Evolutionary conservation across 2,888 invertebrate genomes (phyloP), one percentile per base, ranked within the genome.

Genomic region (Euphydryas editha): DNA sequence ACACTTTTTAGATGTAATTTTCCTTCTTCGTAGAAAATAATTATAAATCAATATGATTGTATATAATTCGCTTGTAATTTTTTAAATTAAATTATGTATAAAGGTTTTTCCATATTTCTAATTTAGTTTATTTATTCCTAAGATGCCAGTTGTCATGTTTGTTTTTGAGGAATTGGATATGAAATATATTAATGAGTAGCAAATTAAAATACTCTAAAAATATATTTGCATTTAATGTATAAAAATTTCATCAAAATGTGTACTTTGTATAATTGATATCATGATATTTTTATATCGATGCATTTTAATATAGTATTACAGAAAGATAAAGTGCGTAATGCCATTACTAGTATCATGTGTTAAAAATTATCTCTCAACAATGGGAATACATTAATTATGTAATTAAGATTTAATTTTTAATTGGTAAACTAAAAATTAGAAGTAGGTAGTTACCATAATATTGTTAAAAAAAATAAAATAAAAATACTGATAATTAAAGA

Each of bases 391-490:
- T 17, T 54, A 51, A 64, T 36, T 20, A 46, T 39, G 18, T 46
- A 21, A 58, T n/a, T 57, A 57, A 61, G 46, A 47, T 62, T 42
- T 15, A 51, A 65, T 62, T 49, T 59, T 68, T 51, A 55, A 36
- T 67, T 37, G 55, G 62, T 47, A 58, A 46, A n/a, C 79, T 78
- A 72, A 73, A 81, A 81, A 77, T 81, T 87, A 85, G 81, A 75
- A 73, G 79, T 85, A 85, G 82, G 79, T 85, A 85, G 82, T 83
- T 82, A 84, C 81, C 81, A 78, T 76, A 76, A 3, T 17, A 54
- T 54, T 54, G 36, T 54, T 30, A 72, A 76, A 73, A 74, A 78
- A 79, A 83, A 76, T 73, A 74, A 78, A 80, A 83, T 80, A 71
- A 65, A 30, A 17, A 49, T 49, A 65, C 49, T 62, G 47, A 49